Percentiles rank a stretch among this genome's conserved stretches.
Conservation (phyloP, 1,140 invertebrate genomes). For the Zeugodacus cucurbitae region DNA sequence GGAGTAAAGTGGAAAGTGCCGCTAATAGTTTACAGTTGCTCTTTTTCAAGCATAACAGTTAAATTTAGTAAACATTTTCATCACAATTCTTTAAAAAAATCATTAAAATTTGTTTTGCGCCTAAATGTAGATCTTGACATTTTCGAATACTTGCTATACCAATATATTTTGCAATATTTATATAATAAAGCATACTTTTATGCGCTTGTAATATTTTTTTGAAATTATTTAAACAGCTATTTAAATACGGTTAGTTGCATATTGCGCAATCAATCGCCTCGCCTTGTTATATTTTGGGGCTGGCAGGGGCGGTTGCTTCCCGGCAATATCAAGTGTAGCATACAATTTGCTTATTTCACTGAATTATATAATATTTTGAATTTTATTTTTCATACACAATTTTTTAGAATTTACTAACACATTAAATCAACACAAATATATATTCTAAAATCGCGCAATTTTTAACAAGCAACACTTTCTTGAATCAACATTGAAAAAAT, state of each 20-base stretch:
- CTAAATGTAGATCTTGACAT: too few species aligned
- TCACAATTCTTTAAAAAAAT: too few species aligned
- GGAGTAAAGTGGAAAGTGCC: background rate
- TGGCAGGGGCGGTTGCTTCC: constrained; percentile 3
- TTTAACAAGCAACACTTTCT: background rate
- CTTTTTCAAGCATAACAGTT: background rate
- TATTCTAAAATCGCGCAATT: constrained; percentile 4
- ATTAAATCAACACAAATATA: background rate
- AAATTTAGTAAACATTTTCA: background rate
- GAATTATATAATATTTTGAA: background rate
- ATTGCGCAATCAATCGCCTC: constrained; percentile 24
- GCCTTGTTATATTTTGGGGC: constrained; percentile 22
- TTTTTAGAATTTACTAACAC: background rate
- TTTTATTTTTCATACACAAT: background rate
- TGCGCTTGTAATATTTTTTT: too few species aligned
- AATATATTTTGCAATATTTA: background rate
- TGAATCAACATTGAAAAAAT: background rate
- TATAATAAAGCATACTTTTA: background rate
- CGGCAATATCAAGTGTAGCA: background rate
- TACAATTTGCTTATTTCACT: background rate
- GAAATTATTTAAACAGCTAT: too few species aligned
- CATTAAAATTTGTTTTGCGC: too few species aligned
- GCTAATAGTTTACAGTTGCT: background rate
- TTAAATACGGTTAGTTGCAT: background rate
- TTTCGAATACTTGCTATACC: background rate